Conservation (phyloP, 2,797 vertebrate species). For the Acridotheres tristis region DNA sequence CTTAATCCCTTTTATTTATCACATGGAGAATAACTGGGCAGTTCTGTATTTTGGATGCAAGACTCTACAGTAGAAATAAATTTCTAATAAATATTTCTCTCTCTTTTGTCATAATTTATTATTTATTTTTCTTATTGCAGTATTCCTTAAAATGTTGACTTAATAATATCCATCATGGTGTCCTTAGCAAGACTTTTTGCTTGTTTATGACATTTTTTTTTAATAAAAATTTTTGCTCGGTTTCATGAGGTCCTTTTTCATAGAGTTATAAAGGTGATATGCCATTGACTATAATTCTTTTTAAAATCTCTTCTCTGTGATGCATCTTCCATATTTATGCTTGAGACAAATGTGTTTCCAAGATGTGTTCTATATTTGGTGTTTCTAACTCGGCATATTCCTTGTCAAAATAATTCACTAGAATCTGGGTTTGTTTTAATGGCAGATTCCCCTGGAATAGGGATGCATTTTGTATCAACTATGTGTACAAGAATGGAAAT, state of each 20-base stretch:
- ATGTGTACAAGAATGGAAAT: not conserved
- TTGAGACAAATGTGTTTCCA: not conserved
- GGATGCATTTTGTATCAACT: accelerated
- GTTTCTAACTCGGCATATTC: not conserved
- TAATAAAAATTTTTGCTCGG: not conserved
- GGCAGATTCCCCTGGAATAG: not conserved
- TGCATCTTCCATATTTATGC: not conserved
- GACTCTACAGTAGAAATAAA: not conserved
- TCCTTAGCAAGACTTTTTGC: not conserved
- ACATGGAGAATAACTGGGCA: not conserved
- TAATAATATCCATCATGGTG: not conserved
- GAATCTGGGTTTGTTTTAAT: not conserved
- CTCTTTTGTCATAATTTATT: not conserved
- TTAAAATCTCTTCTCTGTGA: not conserved
- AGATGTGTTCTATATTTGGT: not conserved
- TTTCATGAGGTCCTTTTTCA: not conserved
- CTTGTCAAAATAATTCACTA: not conserved
- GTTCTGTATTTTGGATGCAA: not conserved
- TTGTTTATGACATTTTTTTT: not conserved
- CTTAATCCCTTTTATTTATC: not conserved
- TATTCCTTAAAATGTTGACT: not conserved
- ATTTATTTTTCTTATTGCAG: not conserved
- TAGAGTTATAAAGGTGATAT: not conserved
- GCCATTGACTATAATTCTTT: not conserved
- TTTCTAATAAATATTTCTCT: not conserved